These are phyloP conservation scores for Ferdinandea cuprea DNA, from an alignment of 2,888 invertebrate species.

Conservation along the genomic window DNA sequence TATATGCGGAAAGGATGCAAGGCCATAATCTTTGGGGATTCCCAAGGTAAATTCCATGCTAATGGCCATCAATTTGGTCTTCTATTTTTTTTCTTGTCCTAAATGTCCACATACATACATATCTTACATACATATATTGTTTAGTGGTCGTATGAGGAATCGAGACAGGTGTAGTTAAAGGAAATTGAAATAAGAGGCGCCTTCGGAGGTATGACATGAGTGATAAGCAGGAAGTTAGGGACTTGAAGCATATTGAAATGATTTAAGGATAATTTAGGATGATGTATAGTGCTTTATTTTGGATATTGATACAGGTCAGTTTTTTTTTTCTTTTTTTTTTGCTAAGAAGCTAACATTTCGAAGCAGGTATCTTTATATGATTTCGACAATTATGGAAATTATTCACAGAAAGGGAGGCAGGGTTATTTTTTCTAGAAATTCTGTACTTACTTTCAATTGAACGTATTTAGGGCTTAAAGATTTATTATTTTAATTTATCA, in stretches of 20 bases:
- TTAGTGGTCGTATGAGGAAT: slow-evolving; percentile 11
- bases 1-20: slow-evolving; percentile 42
- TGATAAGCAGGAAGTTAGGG: slow-evolving; percentile 37
- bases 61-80: slow-evolving; percentile 65
- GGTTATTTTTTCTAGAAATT: too few species aligned
- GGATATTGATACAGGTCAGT: neutral
- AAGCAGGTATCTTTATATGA: too few species aligned
- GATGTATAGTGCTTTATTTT: too few species aligned
- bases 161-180: slow-evolving; percentile 34
- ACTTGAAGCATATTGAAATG: slow-evolving; percentile 39
- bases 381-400: too few species aligned
- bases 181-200: slow-evolving; percentile 2
- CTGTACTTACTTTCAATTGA: too few species aligned
- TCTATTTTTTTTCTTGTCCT: slow-evolving; percentile 12
- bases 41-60: slow-evolving; percentile 66
- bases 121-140: neutral
- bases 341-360: too few species aligned
- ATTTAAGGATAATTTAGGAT: slow-evolving; percentile 21
- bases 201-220: slow-evolving; percentile 12
- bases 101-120: too few species aligned
- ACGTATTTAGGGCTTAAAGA: too few species aligned
- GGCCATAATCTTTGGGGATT: slow-evolving; percentile 61
- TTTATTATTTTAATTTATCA: too few species aligned
- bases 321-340: neutral
- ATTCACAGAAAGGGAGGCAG: too few species aligned